phyloP scores from a whole-genome alignment of 2,888 invertebrate genomes.

The Apodemia duryi region DNA sequence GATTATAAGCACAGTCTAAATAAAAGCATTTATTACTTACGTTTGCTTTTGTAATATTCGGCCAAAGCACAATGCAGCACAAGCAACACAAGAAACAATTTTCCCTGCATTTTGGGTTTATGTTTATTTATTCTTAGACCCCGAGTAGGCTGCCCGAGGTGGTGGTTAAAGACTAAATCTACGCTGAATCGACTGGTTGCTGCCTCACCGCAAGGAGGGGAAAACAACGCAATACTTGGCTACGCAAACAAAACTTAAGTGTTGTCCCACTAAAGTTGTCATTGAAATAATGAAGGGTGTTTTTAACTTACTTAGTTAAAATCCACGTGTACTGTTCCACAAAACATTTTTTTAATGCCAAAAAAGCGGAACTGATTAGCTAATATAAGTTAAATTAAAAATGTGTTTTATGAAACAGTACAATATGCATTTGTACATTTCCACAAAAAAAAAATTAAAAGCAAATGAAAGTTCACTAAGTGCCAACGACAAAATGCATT shows the following conservation, averaged over 20 bases:
- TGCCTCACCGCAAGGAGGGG: conserved; percentile 55
- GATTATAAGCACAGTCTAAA: conserved; percentile 20
- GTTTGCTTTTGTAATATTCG: conserved; percentile 67
- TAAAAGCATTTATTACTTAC: conserved; percentile 52
- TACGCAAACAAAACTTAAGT: conserved; percentile 69
- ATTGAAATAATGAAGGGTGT: not conserved
- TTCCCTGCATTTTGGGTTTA: conserved; percentile 44
- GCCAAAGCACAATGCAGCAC: conserved; percentile 55
- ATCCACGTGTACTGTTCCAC: not conserved
- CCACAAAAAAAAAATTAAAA: too few species aligned
- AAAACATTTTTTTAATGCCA: too few species aligned
- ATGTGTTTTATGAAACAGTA: too few species aligned
- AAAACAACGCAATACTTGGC: conserved; percentile 64
- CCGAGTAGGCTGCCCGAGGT: conserved; percentile 56
- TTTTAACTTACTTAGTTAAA: conserved; percentile 6
- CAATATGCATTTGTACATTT: too few species aligned
- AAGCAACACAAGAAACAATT: conserved; percentile 62
- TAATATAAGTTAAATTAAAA: too few species aligned
- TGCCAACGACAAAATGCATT: too few species aligned
- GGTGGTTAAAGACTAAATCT: conserved; percentile 59
- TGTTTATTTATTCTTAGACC: conserved; percentile 36
- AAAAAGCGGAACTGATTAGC: too few species aligned
- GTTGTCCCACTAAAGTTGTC: conserved; percentile 38
- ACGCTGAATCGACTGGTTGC: conserved; percentile 45
- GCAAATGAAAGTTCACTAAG: too few species aligned